phyloP scores from a whole-genome alignment of 2,113 vertebrate species.

The Aphyosemion australe region DNA sequence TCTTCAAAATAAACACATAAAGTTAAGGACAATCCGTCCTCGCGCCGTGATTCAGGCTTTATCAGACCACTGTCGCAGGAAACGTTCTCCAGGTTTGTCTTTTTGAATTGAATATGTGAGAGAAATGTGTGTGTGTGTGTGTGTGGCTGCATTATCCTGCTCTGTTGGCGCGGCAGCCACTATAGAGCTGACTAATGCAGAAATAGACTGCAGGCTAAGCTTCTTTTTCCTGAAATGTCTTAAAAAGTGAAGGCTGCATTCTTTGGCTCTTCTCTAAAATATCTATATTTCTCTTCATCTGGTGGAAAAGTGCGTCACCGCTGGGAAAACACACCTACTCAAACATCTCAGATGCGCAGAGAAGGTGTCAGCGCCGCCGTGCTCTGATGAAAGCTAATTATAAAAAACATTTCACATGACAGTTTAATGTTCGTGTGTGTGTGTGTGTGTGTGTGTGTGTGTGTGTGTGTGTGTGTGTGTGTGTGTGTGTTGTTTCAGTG shows the following conservation, averaged over 20 bases:
- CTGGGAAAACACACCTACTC: not conserved
- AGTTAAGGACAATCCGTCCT: constrained; percentile 12
- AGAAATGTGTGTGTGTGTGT: constrained; percentile 7
- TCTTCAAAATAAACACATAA: not conserved
- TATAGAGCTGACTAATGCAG: constrained; percentile 74
- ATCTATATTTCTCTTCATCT: constrained; percentile 19
- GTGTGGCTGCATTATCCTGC: constrained; percentile 45
- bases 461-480: too few species aligned
- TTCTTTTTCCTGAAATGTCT: constrained; percentile 57
- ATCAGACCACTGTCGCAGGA: constrained; percentile 37
- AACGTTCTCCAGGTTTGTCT: constrained; percentile 18
- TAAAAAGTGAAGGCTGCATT: constrained; percentile 41
- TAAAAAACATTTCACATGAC: not conserved
- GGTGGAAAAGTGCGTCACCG: constrained; percentile 16
- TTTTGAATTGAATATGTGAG: constrained; percentile 17
- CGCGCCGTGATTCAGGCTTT: constrained; percentile 15
- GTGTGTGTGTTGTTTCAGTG: too few species aligned
- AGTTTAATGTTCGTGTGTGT: not conserved
- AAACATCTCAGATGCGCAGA: not conserved
- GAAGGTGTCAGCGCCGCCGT: not conserved
- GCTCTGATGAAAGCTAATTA: not conserved
- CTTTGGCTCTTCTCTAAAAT: constrained; percentile 26
- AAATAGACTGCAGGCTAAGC: constrained; percentile 72
- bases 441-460: too few species aligned
- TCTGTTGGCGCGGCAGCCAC: constrained; percentile 39